Evolutionary conservation across 2,113 vertebrate species (phyloP).

Genomic region (Calyptomena viridis): DNA sequence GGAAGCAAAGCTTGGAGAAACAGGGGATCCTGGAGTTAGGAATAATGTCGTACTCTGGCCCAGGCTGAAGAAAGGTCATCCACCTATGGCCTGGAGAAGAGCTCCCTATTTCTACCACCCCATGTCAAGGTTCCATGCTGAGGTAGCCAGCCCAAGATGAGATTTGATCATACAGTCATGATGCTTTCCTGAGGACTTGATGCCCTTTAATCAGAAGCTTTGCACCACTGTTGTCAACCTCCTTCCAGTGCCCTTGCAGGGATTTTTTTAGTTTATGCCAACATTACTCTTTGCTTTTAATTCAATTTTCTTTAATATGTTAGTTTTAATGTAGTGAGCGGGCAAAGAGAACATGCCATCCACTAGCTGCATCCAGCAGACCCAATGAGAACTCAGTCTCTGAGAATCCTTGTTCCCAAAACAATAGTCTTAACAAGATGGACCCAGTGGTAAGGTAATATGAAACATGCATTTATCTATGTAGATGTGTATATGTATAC

Average conservation of each 20-base stretch:
- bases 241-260: neutral
- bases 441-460: neutral
- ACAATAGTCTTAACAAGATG: neutral
- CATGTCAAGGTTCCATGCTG: neutral
- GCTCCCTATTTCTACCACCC: neutral
- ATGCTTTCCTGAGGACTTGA: neutral
- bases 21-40: neutral
- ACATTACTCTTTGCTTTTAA: neutral
- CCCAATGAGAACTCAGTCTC: neutral
- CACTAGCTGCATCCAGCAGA: neutral
- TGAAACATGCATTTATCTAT: neutral
- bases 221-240: neutral
- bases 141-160: neutral
- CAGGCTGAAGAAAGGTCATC: neutral
- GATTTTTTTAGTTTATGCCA: neutral
- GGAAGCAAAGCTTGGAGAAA: neutral
- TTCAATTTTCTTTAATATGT: neutral
- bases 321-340: neutral
- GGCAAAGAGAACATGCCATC: neutral
- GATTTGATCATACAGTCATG: neutral
- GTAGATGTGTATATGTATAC: neutral
- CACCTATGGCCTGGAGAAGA: neutral
- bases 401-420: neutral
- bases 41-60: neutral
- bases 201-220: neutral